These are phyloP conservation scores for Tetranychus cinnabarinus DNA, from an alignment of 1,140 invertebrate genomes.

Conservation along the genomic window DNA sequence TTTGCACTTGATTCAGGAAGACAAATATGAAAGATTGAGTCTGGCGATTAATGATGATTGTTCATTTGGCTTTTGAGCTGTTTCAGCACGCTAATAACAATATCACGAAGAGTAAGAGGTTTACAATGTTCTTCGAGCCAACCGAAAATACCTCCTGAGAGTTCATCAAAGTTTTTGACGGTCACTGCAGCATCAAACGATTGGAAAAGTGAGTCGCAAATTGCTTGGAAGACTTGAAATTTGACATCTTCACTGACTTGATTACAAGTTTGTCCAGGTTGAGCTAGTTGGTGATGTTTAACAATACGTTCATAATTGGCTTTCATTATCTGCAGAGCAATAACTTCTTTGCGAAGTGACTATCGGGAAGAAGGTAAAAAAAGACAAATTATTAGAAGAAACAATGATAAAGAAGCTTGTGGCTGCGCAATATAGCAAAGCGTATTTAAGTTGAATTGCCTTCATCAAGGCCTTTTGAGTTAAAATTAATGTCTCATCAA, in stretches of 20 bases:
- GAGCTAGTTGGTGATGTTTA: constrained; percentile 65
- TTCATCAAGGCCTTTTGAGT: no score
- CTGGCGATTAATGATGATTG: not conserved
- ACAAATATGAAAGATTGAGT: no score
- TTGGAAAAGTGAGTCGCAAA: constrained; percentile 76
- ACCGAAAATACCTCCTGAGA: constrained; percentile 75
- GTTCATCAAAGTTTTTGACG: constrained; percentile 69
- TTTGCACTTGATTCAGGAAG: no score
- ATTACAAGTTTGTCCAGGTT: constrained; percentile 58
- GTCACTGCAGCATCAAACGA: constrained; percentile 64
- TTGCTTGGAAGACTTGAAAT: constrained; percentile 87
- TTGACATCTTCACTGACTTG: constrained; percentile 79
- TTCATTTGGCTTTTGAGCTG: not conserved
- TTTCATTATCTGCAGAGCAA: constrained; percentile 56
- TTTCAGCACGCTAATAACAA: not conserved
- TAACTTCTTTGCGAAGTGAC: constrained; percentile 75
- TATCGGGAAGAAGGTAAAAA: constrained; percentile 23
- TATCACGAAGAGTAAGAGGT: constrained; percentile 49
- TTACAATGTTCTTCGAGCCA: constrained; percentile 95
- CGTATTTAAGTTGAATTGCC: no score
- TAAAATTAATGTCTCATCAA: no score
- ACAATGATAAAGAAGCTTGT: not conserved
- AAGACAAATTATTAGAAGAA: not conserved
- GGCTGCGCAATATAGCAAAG: no score
- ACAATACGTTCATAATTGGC: constrained; percentile 85